These are phyloP conservation scores for Lingula anatina DNA, from an alignment of 2,888 invertebrate species.

Conservation along the genomic window DNA sequence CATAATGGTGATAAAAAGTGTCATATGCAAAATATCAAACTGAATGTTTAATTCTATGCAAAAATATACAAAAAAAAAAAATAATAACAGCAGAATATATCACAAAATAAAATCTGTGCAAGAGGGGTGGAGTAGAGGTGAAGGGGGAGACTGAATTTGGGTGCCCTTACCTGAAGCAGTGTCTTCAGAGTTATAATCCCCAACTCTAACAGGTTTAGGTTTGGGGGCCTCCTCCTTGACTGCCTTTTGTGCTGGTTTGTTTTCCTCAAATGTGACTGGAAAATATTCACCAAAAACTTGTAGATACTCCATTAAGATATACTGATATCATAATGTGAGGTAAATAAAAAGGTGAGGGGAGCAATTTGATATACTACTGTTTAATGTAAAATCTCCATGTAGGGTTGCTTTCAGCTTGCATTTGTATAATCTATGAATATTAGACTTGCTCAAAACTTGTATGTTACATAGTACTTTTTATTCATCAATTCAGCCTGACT, in stretches of 20 bases:
- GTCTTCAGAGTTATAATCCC: too few species aligned
- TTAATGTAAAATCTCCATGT: too few species aligned
- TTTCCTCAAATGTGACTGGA: conserved; percentile 79
- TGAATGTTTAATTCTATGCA: too few species aligned
- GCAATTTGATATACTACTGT: too few species aligned
- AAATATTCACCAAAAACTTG: conserved; percentile 17
- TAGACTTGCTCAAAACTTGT: not conserved
- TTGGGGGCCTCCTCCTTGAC: conserved; percentile 25
- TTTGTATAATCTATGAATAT: not conserved
- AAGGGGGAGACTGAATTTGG: too few species aligned
- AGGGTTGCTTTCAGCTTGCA: not conserved
- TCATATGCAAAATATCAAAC: too few species aligned
- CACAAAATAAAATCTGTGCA: not conserved
- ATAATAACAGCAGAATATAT: not conserved
- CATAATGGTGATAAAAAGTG: not conserved
- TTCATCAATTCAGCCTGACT: conserved; percentile 40
- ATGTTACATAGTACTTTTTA: not conserved
- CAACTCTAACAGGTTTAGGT: conserved; percentile 36
- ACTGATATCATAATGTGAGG: not conserved
- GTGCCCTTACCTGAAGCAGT: too few species aligned
- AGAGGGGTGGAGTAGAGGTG: too few species aligned
- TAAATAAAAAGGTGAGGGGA: too few species aligned
- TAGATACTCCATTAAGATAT: not conserved
- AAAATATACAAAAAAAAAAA: not conserved
- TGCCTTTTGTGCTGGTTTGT: conserved; percentile 26